phyloP scores from a whole-genome alignment of 1,140 invertebrate species.

The Polypedilum pembai region DNA sequence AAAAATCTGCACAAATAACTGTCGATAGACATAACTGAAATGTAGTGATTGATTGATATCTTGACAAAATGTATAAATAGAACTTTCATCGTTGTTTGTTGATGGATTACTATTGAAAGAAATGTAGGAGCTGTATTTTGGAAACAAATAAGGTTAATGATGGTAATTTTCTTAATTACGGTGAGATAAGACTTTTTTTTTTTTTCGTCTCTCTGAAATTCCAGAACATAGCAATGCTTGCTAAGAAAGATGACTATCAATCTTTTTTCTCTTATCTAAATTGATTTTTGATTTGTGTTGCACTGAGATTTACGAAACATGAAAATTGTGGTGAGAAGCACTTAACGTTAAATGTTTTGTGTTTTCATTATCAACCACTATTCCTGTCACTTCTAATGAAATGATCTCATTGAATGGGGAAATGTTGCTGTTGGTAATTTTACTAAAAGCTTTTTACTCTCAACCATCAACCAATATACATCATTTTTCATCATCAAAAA shows the following conservation, averaged over 20 bases:
- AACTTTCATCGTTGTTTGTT: background rate
- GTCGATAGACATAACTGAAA: background rate
- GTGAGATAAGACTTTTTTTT: background rate
- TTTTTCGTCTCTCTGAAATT: background rate
- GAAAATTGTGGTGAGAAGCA: background rate
- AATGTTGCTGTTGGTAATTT: constrained; percentile 4
- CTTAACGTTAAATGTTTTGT: constrained; percentile 1
- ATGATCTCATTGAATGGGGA: background rate
- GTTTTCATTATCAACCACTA: background rate
- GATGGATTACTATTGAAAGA: background rate
- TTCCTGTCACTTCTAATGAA: constrained; percentile 13
- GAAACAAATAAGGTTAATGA: constrained; percentile 2
- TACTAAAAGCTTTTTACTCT: constrained; percentile 19
- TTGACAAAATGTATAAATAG: background rate
- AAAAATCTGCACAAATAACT: background rate
- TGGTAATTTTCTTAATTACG: background rate
- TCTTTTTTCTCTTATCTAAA: background rate
- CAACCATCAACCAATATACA: background rate
- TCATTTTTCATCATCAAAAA: constrained; percentile 26
- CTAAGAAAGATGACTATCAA: background rate
- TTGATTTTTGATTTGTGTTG: constrained; percentile 5
- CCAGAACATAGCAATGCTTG: background rate
- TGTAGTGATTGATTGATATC: constrained; percentile 6
- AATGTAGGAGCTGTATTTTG: background rate
- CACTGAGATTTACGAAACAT: background rate